Base-by-base conservation (phyloP, 2,888 invertebrate genomes). In the Mystacides longicornis region DNA sequence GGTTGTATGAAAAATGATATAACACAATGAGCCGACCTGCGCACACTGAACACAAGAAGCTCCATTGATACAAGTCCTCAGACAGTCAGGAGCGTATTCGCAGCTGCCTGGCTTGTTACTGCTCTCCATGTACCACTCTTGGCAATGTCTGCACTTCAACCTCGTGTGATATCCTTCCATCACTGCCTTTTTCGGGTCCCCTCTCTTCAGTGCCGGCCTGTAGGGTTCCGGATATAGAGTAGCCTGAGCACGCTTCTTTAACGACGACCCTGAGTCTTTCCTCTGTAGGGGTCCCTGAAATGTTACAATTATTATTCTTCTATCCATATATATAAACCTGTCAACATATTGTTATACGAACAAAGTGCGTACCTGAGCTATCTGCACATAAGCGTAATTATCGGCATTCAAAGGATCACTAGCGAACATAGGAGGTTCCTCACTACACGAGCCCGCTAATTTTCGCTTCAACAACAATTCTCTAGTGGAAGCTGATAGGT, bases 21-120 rank as follows among this genome's bases (percentile, higher is more conserved):
- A 7, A 7, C 7, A 27, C 5, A 27, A 7, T 27, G 11, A 27
- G 11, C 27, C 11, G 27, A 56, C 77, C 71, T 87, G 86, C 18
- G 94, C 93, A 71, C 93, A 91, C 63, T 85, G 81, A 67, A 95
- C 85, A 69, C 95, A 94, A 49, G 89, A 84, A 47, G 91, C 82
- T 55, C 81, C 79, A 69, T 93, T 87, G 65, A 95, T 87, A 65
- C 90, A 87, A 22, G 85, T 79, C 62, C 81, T 82, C 67, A 87
- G 83, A 65, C 84, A 81, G 74, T 95, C 94, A 0, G 95, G 95
- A 1, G 93, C 93, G 70, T 81, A 88, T 66, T 88, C 85, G 68
- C 91, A 91, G 51, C 89, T 82, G 57, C 95, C 95, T 16, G 86
- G 81, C n/a, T 83, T 79, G 75, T 96, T 96, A 53, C 86, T 85